Evolutionary conservation across 2,113 vertebrate genomes (phyloP).

Genomic region (Chaetops frenatus): DNA sequence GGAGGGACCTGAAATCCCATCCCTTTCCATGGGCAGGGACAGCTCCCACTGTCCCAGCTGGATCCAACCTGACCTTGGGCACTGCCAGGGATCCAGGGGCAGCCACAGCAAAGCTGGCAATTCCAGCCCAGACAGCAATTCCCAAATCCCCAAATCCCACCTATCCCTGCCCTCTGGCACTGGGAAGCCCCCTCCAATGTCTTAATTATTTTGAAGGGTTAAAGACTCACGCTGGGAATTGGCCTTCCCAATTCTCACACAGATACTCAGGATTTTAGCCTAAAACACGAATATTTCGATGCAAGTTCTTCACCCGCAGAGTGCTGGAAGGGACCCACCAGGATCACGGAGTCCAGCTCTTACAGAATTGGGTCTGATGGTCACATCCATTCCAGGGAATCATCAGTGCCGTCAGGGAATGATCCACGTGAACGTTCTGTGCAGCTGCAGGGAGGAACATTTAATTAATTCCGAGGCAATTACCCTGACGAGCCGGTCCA

Average conservation of each 20-base stretch:
- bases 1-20: no score
- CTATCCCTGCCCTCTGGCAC: neutral
- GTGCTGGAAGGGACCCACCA: neutral
- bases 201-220: neutral
- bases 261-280: neutral
- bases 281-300: neutral
- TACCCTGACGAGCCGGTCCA: constrained; percentile 66
- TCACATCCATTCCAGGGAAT: neutral
- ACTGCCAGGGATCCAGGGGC: neutral
- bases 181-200: neutral
- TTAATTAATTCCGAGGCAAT: constrained; percentile 74
- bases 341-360: neutral
- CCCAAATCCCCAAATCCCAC: fast-evolving
- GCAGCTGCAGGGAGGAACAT: constrained; percentile 59
- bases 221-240: neutral
- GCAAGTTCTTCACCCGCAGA: neutral
- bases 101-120: neutral
- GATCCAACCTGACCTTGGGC: neutral
- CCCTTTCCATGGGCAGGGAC: neutral
- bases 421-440: constrained; percentile 7
- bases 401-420: neutral
- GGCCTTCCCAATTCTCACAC: fast-evolving
- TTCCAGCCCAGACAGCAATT: neutral
- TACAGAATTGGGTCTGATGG: neutral
- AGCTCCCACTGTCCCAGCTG: fast-evolving